Conservation (phyloP, 2,888 invertebrate species). For the Saturnia japonica region DNA sequence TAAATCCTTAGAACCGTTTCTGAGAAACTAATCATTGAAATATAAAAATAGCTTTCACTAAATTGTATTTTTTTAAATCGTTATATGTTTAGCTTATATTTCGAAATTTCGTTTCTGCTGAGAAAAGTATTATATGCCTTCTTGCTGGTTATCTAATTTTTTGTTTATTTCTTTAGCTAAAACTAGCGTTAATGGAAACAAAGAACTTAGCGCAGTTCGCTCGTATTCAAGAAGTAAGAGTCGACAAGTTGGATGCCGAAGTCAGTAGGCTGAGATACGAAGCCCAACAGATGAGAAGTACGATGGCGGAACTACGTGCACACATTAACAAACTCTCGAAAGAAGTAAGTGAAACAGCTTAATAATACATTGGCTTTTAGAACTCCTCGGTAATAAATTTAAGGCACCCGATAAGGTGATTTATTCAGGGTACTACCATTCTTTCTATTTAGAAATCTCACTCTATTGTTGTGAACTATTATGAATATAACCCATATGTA, state of each 20-base stretch:
- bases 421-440: conserved; percentile 17
- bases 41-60: too few species aligned
- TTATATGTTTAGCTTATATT: too few species aligned
- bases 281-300: conserved; percentile 53
- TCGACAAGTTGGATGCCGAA: conserved; percentile 62
- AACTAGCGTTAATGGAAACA: conserved; percentile 60
- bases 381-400: neutral
- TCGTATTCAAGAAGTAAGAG: conserved; percentile 60
- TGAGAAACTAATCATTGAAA: too few species aligned
- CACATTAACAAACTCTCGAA: conserved; percentile 72
- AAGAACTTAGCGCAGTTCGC: conserved; percentile 55
- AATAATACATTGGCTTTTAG: neutral
- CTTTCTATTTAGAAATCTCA: neutral
- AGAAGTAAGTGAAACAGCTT: conserved; percentile 66
- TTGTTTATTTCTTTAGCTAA: conserved; percentile 54
- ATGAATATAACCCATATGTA: neutral
- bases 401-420: conserved; percentile 17
- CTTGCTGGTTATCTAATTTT: neutral
- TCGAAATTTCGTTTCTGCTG: too few species aligned
- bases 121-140: too few species aligned
- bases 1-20: too few species aligned
- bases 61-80: too few species aligned
- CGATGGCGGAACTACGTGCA: conserved; percentile 60
- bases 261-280: conserved; percentile 64
- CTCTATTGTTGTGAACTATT: neutral